Conservation (phyloP, 2,888 invertebrate species). For the Lycocerus yunnanus region DNA sequence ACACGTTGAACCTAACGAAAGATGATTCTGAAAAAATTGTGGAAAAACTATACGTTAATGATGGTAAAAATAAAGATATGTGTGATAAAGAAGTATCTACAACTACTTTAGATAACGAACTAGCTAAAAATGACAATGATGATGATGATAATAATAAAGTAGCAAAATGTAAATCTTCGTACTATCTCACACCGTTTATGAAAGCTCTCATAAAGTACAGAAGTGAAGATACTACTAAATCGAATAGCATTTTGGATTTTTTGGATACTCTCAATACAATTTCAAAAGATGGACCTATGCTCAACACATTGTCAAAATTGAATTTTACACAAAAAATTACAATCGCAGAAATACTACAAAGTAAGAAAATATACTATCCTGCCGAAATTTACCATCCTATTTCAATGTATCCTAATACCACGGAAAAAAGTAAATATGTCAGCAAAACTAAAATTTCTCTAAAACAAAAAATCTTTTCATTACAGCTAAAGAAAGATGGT, state of each 20-base stretch:
- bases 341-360: neutral
- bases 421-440: neutral
- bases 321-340: neutral
- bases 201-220: slow-evolving; percentile 4
- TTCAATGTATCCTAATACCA: neutral
- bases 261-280: slow-evolving; percentile 12
- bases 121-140: neutral
- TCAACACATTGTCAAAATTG: neutral
- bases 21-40: neutral
- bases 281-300: neutral
- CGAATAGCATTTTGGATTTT: slow-evolving; percentile 10
- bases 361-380: neutral
- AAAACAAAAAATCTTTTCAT: neutral
- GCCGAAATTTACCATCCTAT: neutral
- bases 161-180: neutral
- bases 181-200: slow-evolving; percentile 18
- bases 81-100: neutral
- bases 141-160: neutral
- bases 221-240: neutral
- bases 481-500: neutral
- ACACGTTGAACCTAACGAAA: too few species aligned
- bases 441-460: neutral
- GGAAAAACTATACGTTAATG: neutral
- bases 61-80: neutral
- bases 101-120: neutral